Base-by-base conservation (phyloP, 92 coral and sea anemone species). In the Umimayanthus chanpuru region DNA sequence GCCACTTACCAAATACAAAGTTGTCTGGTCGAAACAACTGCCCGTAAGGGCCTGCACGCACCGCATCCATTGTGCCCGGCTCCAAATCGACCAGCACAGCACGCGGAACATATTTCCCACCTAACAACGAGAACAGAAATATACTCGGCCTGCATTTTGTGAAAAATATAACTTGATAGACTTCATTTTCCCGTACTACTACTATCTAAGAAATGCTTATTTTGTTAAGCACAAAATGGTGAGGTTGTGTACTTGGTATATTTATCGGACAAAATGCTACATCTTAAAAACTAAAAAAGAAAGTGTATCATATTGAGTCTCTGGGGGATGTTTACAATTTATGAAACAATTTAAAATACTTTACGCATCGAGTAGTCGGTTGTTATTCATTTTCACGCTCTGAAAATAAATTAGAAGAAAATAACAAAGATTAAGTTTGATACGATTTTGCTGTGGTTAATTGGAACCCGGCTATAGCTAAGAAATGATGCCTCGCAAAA, bases 1-100 rank as follows among this genome's bases (percentile, higher is more conserved):
- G 39, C 4, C 47, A 81, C 98, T 81, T 68, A 96, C 98, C 98
- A 76, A 96, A 96, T 0, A 94, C 98, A 77, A 85, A 96, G 91
- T 96, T 96, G 83, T 96, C 98, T 0, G 98, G 98, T 81, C 98
- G 92, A 82, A 96, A 96, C 61, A 94, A 89, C 81, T 93, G 97
- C 76, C 98, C 98, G 74, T 92, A 94, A 10, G 94, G 93, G 3
- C 98, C 97, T 5, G 97, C 95, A 18, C 95, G 91, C 4, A 96
- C 97, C 1, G 98, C 91, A 58, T 96, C 97, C 97, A 96, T 96
- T 9, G 98, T 96, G 9, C 98, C 98, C 7, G 98, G 98, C 66
- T 96, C 98, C 87, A 96, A 87, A 82, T 96, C 98, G 28, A 96
- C 95, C 28, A 96, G 89, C 7, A 94, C 92, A 1, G 98, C 98